Base-by-base conservation (phyloP, 2,797 vertebrate species). In the Ispidina lecontei region DNA sequence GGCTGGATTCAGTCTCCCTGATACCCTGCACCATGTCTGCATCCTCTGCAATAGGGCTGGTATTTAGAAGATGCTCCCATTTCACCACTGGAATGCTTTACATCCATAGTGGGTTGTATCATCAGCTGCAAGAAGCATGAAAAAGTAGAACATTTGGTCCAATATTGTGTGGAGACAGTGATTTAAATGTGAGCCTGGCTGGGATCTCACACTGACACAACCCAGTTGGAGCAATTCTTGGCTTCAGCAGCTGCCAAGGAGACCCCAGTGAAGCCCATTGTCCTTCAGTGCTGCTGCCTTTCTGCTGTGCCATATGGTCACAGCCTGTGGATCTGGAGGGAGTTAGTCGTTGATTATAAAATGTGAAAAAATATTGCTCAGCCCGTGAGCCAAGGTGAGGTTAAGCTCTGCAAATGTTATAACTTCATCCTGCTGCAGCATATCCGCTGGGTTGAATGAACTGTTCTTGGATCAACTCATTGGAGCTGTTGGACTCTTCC, bases 361-460 rank as follows among this genome's bases (percentile, higher is more conserved):
- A 91, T 0, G 2, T 44, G 43, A 52, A 70, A 49, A 76, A 70
- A 14, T 21, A 19, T 6, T 58, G 54, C 65, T 90, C 46, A 39
- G 71, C 1, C 37, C 37, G 46, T 4, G 72, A 96, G 85, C 82
- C 87, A 49, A 93, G 84, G 94, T 89, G 75, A 86, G 81, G 69
- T 47, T 54, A 55, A 86, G 64, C 77, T 37, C 85, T 64, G 65
- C 2, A 3, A 76, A 65, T 12, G 41, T 39, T 64, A 20, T 52
- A 54, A 84, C 77, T 63, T 20, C 26, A 64, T 89, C 89, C 62
- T 90, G 88, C 93, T 51, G 82, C 26, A 8, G 71, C 59, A 80
- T 54, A 92, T 94, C 93, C 26, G 12, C 83, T 5, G 7, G 16
- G 7, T 4, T 80, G 55, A 51, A 37, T 13, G 58, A 92, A 14